Evolutionary conservation across 2,113 vertebrate species (phyloP), one percentile per base, ranked within the genome.

Genomic region (Tympanuchus pallidicinctus): DNA sequence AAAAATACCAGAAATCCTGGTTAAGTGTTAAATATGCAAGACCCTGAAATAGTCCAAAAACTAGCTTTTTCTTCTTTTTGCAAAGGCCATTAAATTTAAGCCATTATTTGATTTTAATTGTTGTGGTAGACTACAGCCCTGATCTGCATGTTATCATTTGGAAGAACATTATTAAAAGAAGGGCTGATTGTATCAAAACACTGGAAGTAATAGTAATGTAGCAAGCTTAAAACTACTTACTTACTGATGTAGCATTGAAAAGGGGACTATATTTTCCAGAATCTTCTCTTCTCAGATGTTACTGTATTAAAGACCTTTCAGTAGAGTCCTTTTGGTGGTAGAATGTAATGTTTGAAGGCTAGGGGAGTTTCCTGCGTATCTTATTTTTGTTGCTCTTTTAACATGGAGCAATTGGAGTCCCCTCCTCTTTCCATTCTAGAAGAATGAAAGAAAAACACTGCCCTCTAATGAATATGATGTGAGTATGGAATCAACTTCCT

Each of bases 401-500:
- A 28, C 0, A 0, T 6, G 60, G 76, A 56, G 40, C 28, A 52
- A 10, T 19, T 64, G 61, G 70, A 67, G 50, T 93, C 60, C 48
- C 81, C 19, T 75, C 15, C 5, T 86, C 13, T 78, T 83, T 75
- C 27, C 8, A 20, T 71, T 60, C 34, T 85, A 54, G 48, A 48
- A 52, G 65, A 90, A 70, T 71, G 86, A 89, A 82, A 96, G 94
- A 89, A 97, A 94, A 96, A 96, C 65, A 91, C 93, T 96, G 92
- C 95, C 95, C 95, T 97, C 94, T 96, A 95, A 96, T 97, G 95
- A 96, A 82, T 77, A 20, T 56, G 93, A 52, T 43, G 38, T 79
- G 64, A 59, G 71, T 48, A 36, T 64, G 85, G 57, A 73, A 65
- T 91, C 69, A 36, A 28, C 67, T 47, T 63, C 45, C 28, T 50